Evolutionary conservation across 2,797 vertebrate species (phyloP), one percentile per base, ranked within the genome.

Genomic region (Mastacembelus armatus): DNA sequence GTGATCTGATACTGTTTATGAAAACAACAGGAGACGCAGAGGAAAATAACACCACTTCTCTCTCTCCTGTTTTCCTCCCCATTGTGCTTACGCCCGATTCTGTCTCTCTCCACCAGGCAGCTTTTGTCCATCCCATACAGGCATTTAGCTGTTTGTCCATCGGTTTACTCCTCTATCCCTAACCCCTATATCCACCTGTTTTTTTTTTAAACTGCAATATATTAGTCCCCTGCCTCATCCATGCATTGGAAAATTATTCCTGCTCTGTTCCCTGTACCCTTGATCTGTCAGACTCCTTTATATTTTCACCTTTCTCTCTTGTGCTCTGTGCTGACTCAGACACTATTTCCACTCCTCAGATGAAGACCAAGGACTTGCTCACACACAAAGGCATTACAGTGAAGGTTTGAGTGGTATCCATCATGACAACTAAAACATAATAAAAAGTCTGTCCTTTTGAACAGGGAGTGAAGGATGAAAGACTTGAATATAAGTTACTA

Each of bases 101-200:
- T 22, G 39, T 27, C 14, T 19, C 33, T 40, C 10, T 36, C 30
- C 58, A 29, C 63, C 11, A 26, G 18, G 39, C 36, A 19, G n/a
- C 69, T 61, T 59, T 49, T 58, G 64, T 66, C 47, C 33, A 47
- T 52, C 43, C 24, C 63, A 27, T 52, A 15, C 36, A 57, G 33
- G 26, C 22, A 26, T 78, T 67, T 45, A 60, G n/a, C 47, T 75
- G 43, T 58, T 21, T 30, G 39, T 66, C 84, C 45, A 29, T 67
- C 67, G 78, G 60, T 74, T 39, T 35, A 0, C 22, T 16, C 26
- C 39, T 44, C 51, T 40, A 5, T 33, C 33, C 38, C 1, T 8
- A 52, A 24, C 19, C 29, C 47, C 10, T 12, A 1, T 0, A 56
- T 40, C 14, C 7, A 6, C 3, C 29, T 30, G 18, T 36, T 54